A percentile compares a stretch with the other conserved stretches of the same genome.
Conservation (phyloP, 2,113 vertebrate species). For the Ctenodactylus gundi region DNA sequence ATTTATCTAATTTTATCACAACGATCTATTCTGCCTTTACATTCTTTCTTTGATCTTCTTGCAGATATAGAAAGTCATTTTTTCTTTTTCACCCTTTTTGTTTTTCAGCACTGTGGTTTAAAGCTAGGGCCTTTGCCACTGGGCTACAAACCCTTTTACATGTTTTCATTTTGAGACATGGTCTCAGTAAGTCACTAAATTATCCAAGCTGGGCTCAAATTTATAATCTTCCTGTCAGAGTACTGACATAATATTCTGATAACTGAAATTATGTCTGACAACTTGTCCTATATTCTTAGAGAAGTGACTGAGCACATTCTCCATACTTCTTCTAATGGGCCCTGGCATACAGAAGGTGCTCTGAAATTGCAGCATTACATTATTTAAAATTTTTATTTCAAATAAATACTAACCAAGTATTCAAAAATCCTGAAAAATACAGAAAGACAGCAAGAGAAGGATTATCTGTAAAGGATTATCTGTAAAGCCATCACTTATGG, state of each 20-base stretch:
- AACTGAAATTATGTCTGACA: background rate
- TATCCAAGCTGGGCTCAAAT: background rate
- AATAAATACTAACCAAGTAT: constrained; percentile 5
- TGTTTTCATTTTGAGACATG: background rate
- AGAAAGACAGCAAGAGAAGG: background rate
- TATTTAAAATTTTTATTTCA: background rate
- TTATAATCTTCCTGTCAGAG: background rate
- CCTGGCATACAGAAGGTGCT: background rate
- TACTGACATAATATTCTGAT: background rate
- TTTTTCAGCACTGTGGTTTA: background rate
- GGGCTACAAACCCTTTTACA: background rate
- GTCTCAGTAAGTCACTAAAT: background rate
- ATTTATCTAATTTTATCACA: too few species aligned
- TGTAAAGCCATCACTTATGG: background rate
- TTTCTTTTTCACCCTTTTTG: too few species aligned
- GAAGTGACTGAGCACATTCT: background rate
- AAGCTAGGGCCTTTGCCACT: background rate
- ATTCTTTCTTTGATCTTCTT: background rate
- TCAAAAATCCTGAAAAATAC: background rate
- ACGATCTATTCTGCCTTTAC: background rate
- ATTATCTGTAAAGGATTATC: background rate
- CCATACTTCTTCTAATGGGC: background rate
- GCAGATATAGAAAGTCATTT: too few species aligned
- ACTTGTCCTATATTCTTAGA: background rate
- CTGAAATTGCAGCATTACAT: background rate